Conservation (phyloP, 2,888 invertebrate genomes). For the Bellardia bayeri region DNA sequence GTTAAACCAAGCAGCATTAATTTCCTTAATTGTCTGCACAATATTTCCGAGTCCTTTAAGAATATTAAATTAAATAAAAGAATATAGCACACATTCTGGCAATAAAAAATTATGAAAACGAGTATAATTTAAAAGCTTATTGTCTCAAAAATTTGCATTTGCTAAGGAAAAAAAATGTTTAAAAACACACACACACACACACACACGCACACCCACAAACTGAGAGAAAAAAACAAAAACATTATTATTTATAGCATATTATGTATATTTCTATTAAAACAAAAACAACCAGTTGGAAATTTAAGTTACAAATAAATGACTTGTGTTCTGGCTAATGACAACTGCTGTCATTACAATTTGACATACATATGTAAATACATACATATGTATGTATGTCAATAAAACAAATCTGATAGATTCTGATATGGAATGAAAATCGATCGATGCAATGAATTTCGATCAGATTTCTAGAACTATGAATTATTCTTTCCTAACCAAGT, state of each 20-base stretch:
- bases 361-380: too few species aligned
- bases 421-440: too few species aligned
- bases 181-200: constrained; percentile 18
- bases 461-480: too few species aligned
- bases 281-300: constrained; percentile 27
- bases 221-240: constrained; percentile 20
- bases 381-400: too few species aligned
- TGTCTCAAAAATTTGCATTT: constrained; percentile 69
- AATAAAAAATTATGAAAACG: constrained; percentile 38
- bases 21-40: constrained; percentile 66
- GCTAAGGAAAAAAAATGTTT: constrained; percentile 13
- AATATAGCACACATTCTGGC: neutral
- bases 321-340: too few species aligned
- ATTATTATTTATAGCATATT: constrained; percentile 31
- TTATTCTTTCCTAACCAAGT: too few species aligned
- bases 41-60: constrained; percentile 51
- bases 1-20: constrained; percentile 58
- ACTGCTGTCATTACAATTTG: too few species aligned
- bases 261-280: neutral
- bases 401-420: too few species aligned
- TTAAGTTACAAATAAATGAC: neutral
- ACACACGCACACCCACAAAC: constrained; percentile 1
- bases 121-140: constrained; percentile 67
- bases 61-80: constrained; percentile 57
- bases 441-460: too few species aligned